Evolutionary conservation across 2,113 vertebrate species (phyloP), one percentile per base, ranked within the genome.

Genomic region (Ariopsis seemanni): DNA sequence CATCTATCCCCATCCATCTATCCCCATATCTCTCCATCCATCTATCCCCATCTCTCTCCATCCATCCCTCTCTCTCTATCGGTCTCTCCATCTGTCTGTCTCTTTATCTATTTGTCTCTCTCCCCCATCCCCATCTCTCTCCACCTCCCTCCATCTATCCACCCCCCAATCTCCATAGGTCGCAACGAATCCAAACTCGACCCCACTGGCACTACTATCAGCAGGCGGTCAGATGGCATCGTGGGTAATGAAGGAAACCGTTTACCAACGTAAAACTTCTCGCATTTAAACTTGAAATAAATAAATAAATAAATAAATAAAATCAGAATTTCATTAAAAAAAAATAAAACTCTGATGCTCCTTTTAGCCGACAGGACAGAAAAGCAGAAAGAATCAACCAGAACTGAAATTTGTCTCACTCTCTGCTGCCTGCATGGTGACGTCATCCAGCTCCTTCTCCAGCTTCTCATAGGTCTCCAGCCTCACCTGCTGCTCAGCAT

Each of bases 401-500:
- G 58, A 7, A 7, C 6, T 14, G 42, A 57, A 74, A 85, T 48
- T 15, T 48, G 53, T 22, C 89, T 95, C 96, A 99, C 98, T 96
- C 94, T 99, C 97, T 78, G 98, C 98, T 42, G 97, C 96, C 92
- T 99, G 98, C 95, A 99, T 94, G 93, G 98, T 97, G 92, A 99
- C 96, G 85, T 97, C 96, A 89, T 99, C 98, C 90, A 99, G 94
- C 88, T 99, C 98, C 90, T 96, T 96, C 92, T 99, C 98, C 67
- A 99, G 90, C 90, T 96, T 97, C 93, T 99, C 97, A 0, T 99
- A 99, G 27, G 96, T 97, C 92, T 97, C 94, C 86, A 99, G 94
- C 53, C 95, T 96, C 85, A 96, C 93, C 10, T 96, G 96, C 92
- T 96, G 95, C 82, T 99, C 98, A 17, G 96, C 95, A 91, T 96